A percentile compares a stretch with the other conserved stretches of the same genome.
Evolutionary conservation across 2,888 invertebrate species (phyloP).

Genomic region (Ecliptopera silaceata): DNA sequence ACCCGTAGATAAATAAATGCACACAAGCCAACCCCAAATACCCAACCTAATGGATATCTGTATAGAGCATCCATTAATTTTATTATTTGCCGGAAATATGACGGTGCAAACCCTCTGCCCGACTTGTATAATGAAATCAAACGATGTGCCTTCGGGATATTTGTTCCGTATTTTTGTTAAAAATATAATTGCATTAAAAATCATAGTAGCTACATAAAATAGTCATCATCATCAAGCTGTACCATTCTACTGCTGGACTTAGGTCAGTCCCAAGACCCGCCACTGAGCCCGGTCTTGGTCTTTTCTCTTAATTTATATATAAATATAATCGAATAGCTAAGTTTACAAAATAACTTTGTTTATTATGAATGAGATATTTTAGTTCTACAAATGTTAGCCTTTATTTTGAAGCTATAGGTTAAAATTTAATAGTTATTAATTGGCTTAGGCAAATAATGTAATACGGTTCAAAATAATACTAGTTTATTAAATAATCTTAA

Average conservation of each 20-base stretch:
- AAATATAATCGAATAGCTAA: no score
- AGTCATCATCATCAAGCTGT: no score
- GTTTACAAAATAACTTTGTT: no score
- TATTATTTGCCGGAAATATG: conserved; percentile 64
- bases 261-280: no score
- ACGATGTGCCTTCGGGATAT: conserved; percentile 51
- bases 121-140: conserved; percentile 60
- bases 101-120: conserved; percentile 59
- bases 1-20: conserved; percentile 17
- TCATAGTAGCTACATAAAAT: not conserved
- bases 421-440: no score
- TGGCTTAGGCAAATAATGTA: no score
- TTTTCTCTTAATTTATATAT: no score
- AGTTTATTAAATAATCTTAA: conserved; percentile 17
- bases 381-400: no score
- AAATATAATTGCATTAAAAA: not conserved
- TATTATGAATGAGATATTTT: no score
- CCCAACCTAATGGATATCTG: conserved; percentile 58
- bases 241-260: no score
- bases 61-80: conserved; percentile 64
- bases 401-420: no score
- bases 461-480: conserved; percentile 16
- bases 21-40: conserved; percentile 41
- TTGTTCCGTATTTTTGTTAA: conserved; percentile 31
- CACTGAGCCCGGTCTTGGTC: no score